Conservation (phyloP, 2,113 vertebrate species). For the Myotis brandtii region DNA sequence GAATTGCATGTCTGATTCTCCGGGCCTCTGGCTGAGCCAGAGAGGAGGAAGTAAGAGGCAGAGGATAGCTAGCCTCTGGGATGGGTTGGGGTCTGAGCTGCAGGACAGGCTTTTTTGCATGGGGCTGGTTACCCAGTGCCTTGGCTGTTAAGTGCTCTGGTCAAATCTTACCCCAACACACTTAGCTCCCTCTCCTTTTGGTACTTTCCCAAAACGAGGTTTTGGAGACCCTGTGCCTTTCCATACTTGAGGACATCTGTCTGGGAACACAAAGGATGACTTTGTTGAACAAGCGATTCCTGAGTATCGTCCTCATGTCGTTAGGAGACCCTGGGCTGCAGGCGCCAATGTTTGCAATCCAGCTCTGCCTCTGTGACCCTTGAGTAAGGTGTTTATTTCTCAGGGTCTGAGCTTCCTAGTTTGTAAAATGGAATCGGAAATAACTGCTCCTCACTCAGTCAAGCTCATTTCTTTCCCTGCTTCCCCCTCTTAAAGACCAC, state of each 20-base stretch:
- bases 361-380: background rate
- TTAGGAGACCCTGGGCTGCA: background rate
- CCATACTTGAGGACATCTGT: background rate
- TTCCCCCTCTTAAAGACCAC: background rate
- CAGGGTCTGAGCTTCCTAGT: background rate
- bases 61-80: background rate
- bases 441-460: background rate
- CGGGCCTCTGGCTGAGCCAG: background rate
- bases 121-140: background rate
- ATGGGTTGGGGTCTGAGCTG: background rate
- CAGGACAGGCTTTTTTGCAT: background rate
- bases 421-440: background rate
- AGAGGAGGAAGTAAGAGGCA: background rate
- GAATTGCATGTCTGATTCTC: background rate
- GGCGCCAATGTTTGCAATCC: background rate
- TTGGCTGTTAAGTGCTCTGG: background rate
- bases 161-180: background rate
- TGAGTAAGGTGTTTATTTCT: slow-evolving; percentile 39
- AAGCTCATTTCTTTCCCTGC: background rate
- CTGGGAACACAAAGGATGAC: background rate
- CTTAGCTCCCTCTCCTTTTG: background rate
- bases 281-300: background rate
- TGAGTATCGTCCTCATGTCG: background rate
- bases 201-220: background rate
- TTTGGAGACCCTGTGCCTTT: background rate